Evolutionary conservation across 2,797 vertebrate species (phyloP).

Genomic region (Chanos chanos): DNA sequence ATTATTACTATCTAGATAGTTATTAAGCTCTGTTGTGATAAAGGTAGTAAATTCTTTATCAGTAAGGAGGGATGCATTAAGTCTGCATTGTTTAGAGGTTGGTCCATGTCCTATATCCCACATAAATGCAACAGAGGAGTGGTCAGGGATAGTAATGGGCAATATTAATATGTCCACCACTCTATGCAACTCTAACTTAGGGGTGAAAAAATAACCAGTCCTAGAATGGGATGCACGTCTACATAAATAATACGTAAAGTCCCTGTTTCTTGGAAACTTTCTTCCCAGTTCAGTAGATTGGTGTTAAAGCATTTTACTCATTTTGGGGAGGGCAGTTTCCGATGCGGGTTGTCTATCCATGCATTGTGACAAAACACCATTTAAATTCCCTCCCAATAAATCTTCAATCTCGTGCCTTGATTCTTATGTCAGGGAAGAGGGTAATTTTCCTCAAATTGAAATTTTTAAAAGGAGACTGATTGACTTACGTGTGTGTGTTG

Average conservation of each 20-base stretch:
- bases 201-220: conserved; percentile 2
- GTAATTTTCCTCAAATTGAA: too few relatives aligned
- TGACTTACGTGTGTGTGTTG: too few relatives aligned
- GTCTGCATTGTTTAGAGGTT: conserved; percentile 17
- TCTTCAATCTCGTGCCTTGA: too few relatives aligned
- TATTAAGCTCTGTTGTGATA: not conserved
- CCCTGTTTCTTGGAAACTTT: too few relatives aligned
- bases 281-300: too few relatives aligned
- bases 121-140: not conserved
- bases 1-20: not conserved
- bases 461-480: too few relatives aligned
- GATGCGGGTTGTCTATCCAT: too few relatives aligned
- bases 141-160: not conserved
- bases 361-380: too few relatives aligned
- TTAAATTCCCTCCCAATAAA: too few relatives aligned
- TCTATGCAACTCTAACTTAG: not conserved
- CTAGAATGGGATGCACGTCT: conserved; percentile 15
- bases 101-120: conserved; percentile 2
- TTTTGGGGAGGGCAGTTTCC: too few relatives aligned
- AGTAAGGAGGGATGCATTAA: conserved; percentile 10
- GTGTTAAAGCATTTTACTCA: too few relatives aligned
- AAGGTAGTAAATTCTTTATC: conserved; percentile 1
- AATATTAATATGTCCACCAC: not conserved
- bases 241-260: not conserved
- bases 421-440: too few relatives aligned